phyloP scores from a whole-genome alignment of 1,140 invertebrate species.

The Episyrphus balteatus region DNA sequence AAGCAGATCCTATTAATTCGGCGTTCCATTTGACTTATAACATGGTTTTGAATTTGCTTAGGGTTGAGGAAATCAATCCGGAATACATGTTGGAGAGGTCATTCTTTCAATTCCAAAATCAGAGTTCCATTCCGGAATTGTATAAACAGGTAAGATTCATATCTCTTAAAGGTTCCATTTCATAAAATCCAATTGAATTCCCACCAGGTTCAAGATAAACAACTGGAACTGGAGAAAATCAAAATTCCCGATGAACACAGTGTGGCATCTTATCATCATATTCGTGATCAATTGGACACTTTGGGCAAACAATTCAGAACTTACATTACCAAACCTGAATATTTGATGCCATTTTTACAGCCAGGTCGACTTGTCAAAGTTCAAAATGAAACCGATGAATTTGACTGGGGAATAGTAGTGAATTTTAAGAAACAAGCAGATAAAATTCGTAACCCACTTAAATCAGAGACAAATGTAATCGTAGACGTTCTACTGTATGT shows the following conservation, averaged over 20 bases:
- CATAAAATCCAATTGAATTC: too few species aligned
- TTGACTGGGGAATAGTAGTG: slow-evolving; percentile 93
- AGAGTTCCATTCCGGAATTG: slow-evolving; percentile 81
- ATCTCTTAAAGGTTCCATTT: too few species aligned
- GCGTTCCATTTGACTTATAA: slow-evolving; percentile 99
- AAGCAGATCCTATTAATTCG: slow-evolving; percentile 93
- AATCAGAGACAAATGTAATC: slow-evolving; percentile 50
- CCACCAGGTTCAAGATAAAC: slow-evolving; percentile 49
- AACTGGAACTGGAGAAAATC: slow-evolving; percentile 53
- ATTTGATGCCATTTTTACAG: slow-evolving; percentile 88
- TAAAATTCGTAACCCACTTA: slow-evolving; percentile 44
- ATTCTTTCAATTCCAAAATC: slow-evolving; percentile 99
- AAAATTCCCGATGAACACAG: slow-evolving; percentile 61
- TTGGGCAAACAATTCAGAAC: slow-evolving; percentile 62
- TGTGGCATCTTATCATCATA: slow-evolving; percentile 72
- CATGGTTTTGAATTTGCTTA: slow-evolving; percentile 94
- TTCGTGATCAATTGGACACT: slow-evolving; percentile 68
- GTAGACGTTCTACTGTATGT: slow-evolving; percentile 79
- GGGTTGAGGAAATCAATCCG: slow-evolving; percentile 98
- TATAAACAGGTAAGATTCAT: slow-evolving; percentile 48
- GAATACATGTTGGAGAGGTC: slow-evolving; percentile 98
- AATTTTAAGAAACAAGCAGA: slow-evolving; percentile 73
- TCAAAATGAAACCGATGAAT: slow-evolving; percentile 74
- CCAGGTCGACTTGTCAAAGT: slow-evolving; percentile 88
- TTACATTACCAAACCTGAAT: slow-evolving; percentile 76